phyloP scores from a whole-genome alignment of 1,140 invertebrate genomes.

The Meloidogyne chitwoodi region DNA sequence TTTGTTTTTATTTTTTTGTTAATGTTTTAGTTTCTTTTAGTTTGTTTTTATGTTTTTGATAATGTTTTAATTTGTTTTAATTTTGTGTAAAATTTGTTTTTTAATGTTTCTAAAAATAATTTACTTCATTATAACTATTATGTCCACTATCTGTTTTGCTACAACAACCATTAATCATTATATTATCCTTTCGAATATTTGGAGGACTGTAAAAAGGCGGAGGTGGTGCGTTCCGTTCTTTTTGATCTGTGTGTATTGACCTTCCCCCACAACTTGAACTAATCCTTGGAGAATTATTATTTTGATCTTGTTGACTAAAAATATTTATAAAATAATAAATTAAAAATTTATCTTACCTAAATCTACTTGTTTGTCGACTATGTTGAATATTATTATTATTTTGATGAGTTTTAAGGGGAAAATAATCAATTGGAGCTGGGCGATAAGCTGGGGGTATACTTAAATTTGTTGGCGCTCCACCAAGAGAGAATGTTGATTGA shows the following conservation, averaged over 20 bases:
- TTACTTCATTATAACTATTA: not conserved
- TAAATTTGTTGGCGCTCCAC: not conserved
- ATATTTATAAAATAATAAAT: not conserved
- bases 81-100: not conserved
- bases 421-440: constrained; percentile 11
- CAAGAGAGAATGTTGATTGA: not conserved
- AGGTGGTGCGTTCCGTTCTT: not conserved
- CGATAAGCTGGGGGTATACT: constrained; percentile 10
- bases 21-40: too few species aligned
- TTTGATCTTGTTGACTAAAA: not conserved
- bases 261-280: not conserved
- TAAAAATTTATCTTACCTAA: not conserved
- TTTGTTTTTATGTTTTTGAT: too few species aligned
- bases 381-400: not conserved
- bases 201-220: not conserved
- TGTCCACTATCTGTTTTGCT: not conserved
- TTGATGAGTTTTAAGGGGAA: not conserved
- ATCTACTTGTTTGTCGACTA: not conserved
- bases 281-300: not conserved
- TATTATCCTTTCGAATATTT: not conserved
- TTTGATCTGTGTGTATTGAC: not conserved
- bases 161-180: not conserved
- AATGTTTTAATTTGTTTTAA: too few species aligned
- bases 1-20: too few species aligned
- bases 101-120: not conserved